Evolutionary conservation across 2,113 vertebrate species (phyloP).

Genomic region (Cichladusa arquata): DNA sequence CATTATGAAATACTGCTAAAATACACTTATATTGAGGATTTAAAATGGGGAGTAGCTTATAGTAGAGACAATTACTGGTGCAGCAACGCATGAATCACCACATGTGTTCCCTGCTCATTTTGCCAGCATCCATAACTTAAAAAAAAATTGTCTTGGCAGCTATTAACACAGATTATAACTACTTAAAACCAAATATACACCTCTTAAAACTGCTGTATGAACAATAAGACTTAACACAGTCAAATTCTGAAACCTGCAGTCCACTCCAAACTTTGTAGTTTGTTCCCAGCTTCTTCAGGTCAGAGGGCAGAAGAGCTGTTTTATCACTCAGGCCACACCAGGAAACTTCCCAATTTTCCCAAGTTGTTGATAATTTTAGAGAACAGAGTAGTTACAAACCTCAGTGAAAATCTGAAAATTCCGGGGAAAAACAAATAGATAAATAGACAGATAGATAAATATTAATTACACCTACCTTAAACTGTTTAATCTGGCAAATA

Average conservation of each 20-base stretch:
- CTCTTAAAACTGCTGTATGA: background rate
- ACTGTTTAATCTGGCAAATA: background rate
- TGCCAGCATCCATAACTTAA: background rate
- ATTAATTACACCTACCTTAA: background rate
- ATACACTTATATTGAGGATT: background rate
- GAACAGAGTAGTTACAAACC: background rate
- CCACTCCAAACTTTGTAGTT: background rate
- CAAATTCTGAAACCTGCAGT: background rate
- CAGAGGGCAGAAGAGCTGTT: background rate
- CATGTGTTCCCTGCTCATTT: background rate
- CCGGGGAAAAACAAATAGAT: background rate
- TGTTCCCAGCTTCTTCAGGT: background rate
- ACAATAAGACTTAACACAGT: background rate
- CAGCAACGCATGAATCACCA: rapidly evolving
- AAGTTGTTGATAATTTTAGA: background rate
- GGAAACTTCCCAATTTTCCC: background rate
- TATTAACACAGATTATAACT: background rate
- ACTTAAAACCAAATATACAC: background rate
- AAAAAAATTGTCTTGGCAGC: rapidly evolving
- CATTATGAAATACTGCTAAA: background rate
- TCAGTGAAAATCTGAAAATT: background rate
- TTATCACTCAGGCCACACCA: background rate
- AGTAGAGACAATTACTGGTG: background rate
- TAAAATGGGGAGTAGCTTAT: background rate
- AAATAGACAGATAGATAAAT: too few relatives aligned